These are phyloP conservation scores for Rapana venosa DNA, from an alignment of 2,888 invertebrate species.

Conservation along the genomic window DNA sequence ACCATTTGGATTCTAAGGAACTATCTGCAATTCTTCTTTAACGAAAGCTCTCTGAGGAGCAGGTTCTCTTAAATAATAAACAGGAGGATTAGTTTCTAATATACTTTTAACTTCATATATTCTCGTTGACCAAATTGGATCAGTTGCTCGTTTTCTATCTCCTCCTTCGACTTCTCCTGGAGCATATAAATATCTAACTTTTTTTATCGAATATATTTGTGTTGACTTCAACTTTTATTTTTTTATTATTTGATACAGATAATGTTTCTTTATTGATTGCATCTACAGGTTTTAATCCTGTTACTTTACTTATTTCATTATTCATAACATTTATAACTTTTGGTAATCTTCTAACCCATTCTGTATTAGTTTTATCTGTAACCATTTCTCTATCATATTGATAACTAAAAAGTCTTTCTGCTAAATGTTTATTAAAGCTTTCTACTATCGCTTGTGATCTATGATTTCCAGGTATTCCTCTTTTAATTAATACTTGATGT, in stretches of 20 bases:
- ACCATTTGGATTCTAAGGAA: constrained; percentile 35
- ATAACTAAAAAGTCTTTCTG: constrained; percentile 18
- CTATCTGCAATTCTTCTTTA: background rate
- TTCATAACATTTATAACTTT: constrained; percentile 18
- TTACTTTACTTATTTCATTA: constrained; percentile 1
- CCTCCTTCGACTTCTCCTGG: constrained; percentile 13
- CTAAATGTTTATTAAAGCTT: background rate
- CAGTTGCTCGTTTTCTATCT: background rate
- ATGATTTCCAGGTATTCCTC: constrained; percentile 12
- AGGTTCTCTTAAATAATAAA: constrained; percentile 12
- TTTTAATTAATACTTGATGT: constrained; percentile 18
- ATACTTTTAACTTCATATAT: background rate
- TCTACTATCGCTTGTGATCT: constrained; percentile 12
- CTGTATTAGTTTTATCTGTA: constrained; percentile 18
- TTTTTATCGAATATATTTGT: constrained; percentile 2
- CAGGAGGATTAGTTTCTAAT: background rate
- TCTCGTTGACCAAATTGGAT: constrained; percentile 15
- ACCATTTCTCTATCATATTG: constrained; percentile 18
- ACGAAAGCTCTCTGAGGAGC: constrained; percentile 8
- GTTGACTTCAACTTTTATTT: no score
- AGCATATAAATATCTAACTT: constrained; percentile 18
- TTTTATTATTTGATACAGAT: no score
- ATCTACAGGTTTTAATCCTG: background rate
- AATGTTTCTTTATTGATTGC: background rate
- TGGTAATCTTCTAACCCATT: constrained; percentile 14